Evolutionary conservation across 2,113 vertebrate species (phyloP).

Genomic region (Ellobius talpinus): DNA sequence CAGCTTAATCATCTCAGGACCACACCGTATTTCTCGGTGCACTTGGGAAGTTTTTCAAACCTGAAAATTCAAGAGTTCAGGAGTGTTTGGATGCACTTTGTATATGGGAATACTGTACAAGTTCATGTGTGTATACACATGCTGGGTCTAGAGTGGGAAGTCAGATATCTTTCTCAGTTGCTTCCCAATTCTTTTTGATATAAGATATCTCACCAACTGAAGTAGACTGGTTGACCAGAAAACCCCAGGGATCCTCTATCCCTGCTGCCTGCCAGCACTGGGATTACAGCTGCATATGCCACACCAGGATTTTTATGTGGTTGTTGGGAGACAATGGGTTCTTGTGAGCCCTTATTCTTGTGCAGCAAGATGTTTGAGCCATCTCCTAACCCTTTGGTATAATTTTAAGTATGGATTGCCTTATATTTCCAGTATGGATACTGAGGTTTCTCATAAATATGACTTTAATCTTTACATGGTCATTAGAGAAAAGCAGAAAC

Average conservation of each 20-base stretch:
- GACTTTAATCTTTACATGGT: neutral
- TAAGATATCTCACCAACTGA: neutral
- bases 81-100: neutral
- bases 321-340: neutral
- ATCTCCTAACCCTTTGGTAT: neutral
- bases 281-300: neutral
- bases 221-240: neutral
- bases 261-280: neutral
- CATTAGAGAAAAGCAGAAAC: neutral
- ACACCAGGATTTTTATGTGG: neutral
- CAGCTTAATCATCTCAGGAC: neutral
- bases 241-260: too few species aligned
- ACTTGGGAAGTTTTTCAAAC: neutral
- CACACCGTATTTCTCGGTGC: neutral
- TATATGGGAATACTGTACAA: neutral
- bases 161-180: neutral
- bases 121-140: neutral
- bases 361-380: neutral
- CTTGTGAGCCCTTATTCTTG: neutral
- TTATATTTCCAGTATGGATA: neutral
- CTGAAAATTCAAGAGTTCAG: neutral
- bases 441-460: neutral
- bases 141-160: accelerated
- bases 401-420: neutral
- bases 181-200: neutral